Conservation (phyloP, 1,140 invertebrate genomes). For the Micrasema minimum region DNA sequence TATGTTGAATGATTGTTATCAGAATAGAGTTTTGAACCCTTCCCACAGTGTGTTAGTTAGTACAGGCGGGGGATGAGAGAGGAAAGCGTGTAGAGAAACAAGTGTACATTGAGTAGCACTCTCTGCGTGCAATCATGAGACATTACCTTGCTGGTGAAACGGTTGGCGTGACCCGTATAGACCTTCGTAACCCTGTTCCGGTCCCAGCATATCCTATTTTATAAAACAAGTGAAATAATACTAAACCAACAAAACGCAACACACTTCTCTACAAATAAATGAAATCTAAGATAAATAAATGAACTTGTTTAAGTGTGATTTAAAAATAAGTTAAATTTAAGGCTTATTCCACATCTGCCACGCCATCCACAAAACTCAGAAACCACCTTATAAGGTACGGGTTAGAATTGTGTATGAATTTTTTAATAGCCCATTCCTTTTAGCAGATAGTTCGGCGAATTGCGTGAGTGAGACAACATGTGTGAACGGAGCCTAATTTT, state of each 20-base stretch:
- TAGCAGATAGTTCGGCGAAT: no score
- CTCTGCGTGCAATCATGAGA: conserved; percentile 34
- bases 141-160: conserved; percentile 86
- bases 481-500: no score
- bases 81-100: conserved; percentile 27
- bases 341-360: no score
- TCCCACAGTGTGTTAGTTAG: no score
- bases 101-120: conserved; percentile 13
- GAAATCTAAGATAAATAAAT: conserved; percentile 2
- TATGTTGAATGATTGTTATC: no score
- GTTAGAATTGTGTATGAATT: no score
- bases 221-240: conserved; percentile 68
- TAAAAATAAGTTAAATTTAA: neutral
- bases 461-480: no score
- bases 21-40: no score
- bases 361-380: no score
- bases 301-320: conserved; percentile 42
- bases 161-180: conserved; percentile 81
- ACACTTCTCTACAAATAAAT: conserved; percentile 27
- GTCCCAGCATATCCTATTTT: conserved; percentile 87
- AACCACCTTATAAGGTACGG: no score
- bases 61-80: neutral
- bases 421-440: no score
- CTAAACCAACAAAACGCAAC: conserved; percentile 61
- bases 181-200: conserved; percentile 91